These are phyloP conservation scores for Cnemophilus loriae DNA, from an alignment of 2,113 vertebrate genomes.

Conservation along the genomic window DNA sequence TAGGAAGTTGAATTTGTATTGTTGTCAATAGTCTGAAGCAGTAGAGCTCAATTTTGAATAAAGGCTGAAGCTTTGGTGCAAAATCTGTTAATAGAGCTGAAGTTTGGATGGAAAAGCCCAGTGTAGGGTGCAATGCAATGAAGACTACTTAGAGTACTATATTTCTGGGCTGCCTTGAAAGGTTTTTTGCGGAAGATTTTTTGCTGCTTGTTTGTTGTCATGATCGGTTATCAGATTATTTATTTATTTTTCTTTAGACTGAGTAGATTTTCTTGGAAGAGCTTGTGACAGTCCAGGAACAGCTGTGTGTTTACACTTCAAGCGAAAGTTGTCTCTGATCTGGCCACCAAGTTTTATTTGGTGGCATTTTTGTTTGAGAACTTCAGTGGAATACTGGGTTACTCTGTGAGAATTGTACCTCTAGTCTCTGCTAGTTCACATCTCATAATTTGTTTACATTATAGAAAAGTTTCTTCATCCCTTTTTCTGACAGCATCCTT, in stretches of 20 bases:
- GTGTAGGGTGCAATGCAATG: background rate
- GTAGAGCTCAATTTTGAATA: background rate
- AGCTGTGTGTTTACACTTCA: background rate
- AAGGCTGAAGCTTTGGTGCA: background rate
- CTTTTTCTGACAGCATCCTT: background rate
- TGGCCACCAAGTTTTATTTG: background rate
- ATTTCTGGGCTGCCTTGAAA: background rate
- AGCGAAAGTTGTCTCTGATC: background rate
- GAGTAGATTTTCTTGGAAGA: slow-evolving; percentile 15
- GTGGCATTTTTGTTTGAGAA: background rate
- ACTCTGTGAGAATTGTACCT: background rate
- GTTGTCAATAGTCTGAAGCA: background rate
- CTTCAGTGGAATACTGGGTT: background rate
- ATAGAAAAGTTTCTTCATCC: background rate
- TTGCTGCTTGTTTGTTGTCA: background rate
- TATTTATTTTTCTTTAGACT: background rate
- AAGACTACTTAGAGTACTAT: background rate
- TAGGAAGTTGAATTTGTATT: background rate
- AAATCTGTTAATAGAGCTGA: background rate
- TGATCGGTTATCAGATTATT: background rate
- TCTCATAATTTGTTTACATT: background rate
- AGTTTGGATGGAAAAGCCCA: background rate
- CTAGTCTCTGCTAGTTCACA: background rate
- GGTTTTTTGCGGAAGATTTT: background rate
- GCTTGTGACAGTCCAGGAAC: background rate